A percentile compares a stretch with the other conserved stretches of the same genome.
Conservation (phyloP, 2,888 invertebrate species). For the Xylocampa areola region DNA sequence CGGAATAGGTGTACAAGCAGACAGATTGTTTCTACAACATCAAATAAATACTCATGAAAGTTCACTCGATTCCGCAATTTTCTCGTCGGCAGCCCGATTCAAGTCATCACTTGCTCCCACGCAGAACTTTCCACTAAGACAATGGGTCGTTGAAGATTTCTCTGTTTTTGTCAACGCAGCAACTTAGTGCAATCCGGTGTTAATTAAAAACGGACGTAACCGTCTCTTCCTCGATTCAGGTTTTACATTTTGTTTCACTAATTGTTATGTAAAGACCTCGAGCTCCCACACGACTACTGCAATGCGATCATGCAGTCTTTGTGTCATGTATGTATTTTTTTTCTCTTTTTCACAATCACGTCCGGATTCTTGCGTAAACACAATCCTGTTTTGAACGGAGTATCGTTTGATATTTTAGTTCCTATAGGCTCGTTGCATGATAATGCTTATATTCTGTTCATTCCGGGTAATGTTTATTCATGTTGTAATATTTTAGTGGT, state of each 20-base stretch:
- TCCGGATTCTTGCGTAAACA: slow-evolving; percentile 53
- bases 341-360: slow-evolving; percentile 45
- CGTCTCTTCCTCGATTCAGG: slow-evolving; percentile 74
- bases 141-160: slow-evolving; percentile 85
- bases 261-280: slow-evolving; percentile 63
- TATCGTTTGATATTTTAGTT: slow-evolving; percentile 32
- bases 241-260: slow-evolving; percentile 61
- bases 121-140: slow-evolving; percentile 82
- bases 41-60: slow-evolving; percentile 64
- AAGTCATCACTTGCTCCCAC: slow-evolving; percentile 76
- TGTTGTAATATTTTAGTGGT: slow-evolving; percentile 13
- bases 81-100: slow-evolving; percentile 71
- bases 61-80: slow-evolving; percentile 78
- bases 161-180: slow-evolving; percentile 85
- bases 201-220: slow-evolving; percentile 78
- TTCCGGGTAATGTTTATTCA: slow-evolving; percentile 27
- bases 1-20: slow-evolving; percentile 46
- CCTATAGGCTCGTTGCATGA: slow-evolving; percentile 35
- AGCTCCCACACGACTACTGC: slow-evolving; percentile 61
- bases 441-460: slow-evolving; percentile 28
- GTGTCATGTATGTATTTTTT: slow-evolving; percentile 45
- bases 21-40: slow-evolving; percentile 42
- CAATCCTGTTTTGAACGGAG: slow-evolving; percentile 32
- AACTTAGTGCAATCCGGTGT: slow-evolving; percentile 67
- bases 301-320: slow-evolving; percentile 45